Percentiles rank a stretch among this genome's conserved stretches.
phyloP scores from a whole-genome alignment of 2,888 invertebrate species.

The Ectemnius continuus region DNA sequence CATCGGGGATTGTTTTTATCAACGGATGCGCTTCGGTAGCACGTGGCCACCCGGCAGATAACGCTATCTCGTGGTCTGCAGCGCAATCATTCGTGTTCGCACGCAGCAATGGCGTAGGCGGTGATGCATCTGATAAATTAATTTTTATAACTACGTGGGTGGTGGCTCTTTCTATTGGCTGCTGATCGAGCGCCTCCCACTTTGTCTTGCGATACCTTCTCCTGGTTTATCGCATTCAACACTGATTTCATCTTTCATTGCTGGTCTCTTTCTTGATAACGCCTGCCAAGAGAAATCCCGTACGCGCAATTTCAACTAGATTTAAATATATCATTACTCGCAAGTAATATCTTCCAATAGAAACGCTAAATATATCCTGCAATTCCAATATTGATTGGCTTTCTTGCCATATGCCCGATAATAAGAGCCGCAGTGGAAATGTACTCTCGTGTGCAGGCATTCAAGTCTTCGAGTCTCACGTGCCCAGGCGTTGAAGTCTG shows the following conservation, averaged over 20 bases:
- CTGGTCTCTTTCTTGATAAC: conserved; percentile 30
- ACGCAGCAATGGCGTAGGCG: conserved; percentile 73
- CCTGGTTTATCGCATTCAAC: conserved; percentile 52
- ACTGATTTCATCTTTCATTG: conserved; percentile 41
- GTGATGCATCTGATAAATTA: conserved; percentile 72
- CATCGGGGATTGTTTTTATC: background rate
- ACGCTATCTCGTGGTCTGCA: conserved; percentile 65
- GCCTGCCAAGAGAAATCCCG: too few relatives aligned
- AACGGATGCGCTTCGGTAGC: background rate
- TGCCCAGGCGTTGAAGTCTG: conserved; percentile 22
- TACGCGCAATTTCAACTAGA: background rate
- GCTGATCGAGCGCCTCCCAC: conserved; percentile 70
- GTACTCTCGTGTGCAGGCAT: conserved; percentile 14
- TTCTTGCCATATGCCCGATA: too few relatives aligned
- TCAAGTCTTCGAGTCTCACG: conserved; percentile 12
- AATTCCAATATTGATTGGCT: too few relatives aligned
- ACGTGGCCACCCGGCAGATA: conserved; percentile 58
- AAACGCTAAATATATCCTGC: too few relatives aligned
- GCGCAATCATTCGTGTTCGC: conserved; percentile 42
- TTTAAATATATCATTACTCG: too few relatives aligned
- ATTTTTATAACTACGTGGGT: conserved; percentile 73
- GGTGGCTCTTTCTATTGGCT: conserved; percentile 71
- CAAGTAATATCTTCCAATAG: too few relatives aligned
- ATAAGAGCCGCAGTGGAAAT: background rate
- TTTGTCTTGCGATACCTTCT: conserved; percentile 54